phyloP scores from a whole-genome alignment of 2,888 invertebrate genomes.

The Drosophila melanosoma region DNA sequence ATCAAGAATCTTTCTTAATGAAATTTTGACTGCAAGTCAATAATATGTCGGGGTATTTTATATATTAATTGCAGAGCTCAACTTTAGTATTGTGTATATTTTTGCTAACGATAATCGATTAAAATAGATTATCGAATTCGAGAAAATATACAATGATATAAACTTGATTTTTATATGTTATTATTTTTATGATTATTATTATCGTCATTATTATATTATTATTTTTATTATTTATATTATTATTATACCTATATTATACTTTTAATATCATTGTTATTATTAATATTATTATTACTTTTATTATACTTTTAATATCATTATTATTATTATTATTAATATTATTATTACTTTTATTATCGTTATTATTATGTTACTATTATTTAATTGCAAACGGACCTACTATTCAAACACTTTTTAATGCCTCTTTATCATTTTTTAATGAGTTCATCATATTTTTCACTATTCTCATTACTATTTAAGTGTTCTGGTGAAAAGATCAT shows the following conservation, averaged over 20 bases:
- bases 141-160: background rate
- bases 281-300: too few species aligned
- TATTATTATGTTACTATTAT: too few species aligned
- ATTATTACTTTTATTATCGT: too few species aligned
- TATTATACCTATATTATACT: too few species aligned
- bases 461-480: background rate
- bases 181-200: too few species aligned
- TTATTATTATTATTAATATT: too few species aligned
- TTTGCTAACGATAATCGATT: background rate
- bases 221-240: too few species aligned
- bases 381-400: too few species aligned
- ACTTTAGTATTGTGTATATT: background rate
- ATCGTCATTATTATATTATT: too few species aligned
- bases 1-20: background rate
- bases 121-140: background rate
- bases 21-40: background rate
- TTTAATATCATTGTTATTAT: too few species aligned
- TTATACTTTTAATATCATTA: too few species aligned
- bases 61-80: background rate
- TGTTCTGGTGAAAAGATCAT: background rate
- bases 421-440: background rate
- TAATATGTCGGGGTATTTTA: background rate
- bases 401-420: too few species aligned
- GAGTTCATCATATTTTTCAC: background rate
- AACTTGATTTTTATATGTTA: background rate